phyloP scores from a whole-genome alignment of 2,888 invertebrate genomes.

The Parnassius mnemosyne region DNA sequence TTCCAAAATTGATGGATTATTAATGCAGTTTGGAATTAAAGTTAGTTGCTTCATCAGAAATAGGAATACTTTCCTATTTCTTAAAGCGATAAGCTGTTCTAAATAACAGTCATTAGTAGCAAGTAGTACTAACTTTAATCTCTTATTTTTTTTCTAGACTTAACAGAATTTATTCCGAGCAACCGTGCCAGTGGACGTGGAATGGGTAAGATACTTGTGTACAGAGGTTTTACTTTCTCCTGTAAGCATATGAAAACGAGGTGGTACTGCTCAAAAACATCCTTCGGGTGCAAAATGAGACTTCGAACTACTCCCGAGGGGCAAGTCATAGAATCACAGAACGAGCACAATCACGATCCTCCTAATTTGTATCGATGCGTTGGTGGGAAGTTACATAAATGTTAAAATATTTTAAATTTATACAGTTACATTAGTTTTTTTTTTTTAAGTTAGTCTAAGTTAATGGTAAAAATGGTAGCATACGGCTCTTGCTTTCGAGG shows the following conservation, averaged over 20 bases:
- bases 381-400: constrained; percentile 32
- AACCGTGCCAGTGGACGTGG: constrained; percentile 29
- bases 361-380: constrained; percentile 34
- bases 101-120: too few relatives aligned
- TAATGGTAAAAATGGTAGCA: too few relatives aligned
- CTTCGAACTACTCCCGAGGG: constrained; percentile 26
- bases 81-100: too few relatives aligned
- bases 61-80: too few relatives aligned
- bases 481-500: too few relatives aligned
- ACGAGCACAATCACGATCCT: constrained; percentile 37
- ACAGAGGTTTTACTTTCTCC: constrained; percentile 36
- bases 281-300: constrained; percentile 29
- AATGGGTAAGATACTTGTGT: constrained; percentile 28
- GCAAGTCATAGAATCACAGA: constrained; percentile 16
- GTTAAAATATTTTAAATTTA: neutral
- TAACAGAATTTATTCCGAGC: constrained; percentile 31
- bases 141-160: constrained; percentile 18
- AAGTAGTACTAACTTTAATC: neutral
- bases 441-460: too few relatives aligned
- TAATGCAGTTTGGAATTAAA: too few relatives aligned
- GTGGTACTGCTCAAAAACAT: constrained; percentile 41
- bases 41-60: too few relatives aligned
- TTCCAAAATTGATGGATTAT: too few relatives aligned
- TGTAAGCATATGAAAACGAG: constrained; percentile 34
- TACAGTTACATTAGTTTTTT: too few relatives aligned